Conservation (phyloP, 2,888 invertebrate genomes). For the Melolontha melolontha region DNA sequence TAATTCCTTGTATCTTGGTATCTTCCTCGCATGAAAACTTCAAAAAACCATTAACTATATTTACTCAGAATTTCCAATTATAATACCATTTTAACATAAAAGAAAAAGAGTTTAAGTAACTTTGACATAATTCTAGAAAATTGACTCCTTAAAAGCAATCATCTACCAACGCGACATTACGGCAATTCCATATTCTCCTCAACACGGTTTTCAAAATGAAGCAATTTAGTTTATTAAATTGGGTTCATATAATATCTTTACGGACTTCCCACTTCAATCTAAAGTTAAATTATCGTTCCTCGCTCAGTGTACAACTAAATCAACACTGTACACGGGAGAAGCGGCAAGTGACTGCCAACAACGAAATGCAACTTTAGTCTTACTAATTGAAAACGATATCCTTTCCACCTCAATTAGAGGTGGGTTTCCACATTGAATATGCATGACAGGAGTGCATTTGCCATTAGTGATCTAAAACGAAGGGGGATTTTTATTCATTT, state of each 20-base stretch:
- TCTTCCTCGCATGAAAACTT: too few relatives aligned
- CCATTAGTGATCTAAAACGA: conserved; percentile 14
- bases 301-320: conserved; percentile 17
- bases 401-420: conserved; percentile 37
- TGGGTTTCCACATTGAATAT: conserved; percentile 29
- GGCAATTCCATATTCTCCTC: conserved; percentile 7
- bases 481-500: conserved; percentile 29
- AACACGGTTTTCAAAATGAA: conserved; percentile 25
- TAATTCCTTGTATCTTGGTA: too few relatives aligned
- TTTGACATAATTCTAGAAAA: conserved; percentile 21
- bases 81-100: too few relatives aligned
- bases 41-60: too few relatives aligned
- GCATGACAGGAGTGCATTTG: conserved; percentile 28
- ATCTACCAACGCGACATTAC: conserved; percentile 12
- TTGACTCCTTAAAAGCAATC: conserved; percentile 31
- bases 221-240: conserved; percentile 38
- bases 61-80: too few relatives aligned
- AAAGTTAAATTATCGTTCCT: conserved; percentile 24
- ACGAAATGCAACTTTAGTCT: conserved; percentile 30
- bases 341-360: not conserved
- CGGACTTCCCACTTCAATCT: conserved; percentile 37
- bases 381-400: conserved; percentile 38
- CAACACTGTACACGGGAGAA: conserved; percentile 2
- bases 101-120: not conserved
- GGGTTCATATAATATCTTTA: conserved; percentile 30